These are phyloP conservation scores for Dioctria rufipes DNA, from an alignment of 2,888 invertebrate species.

Conservation along the genomic window DNA sequence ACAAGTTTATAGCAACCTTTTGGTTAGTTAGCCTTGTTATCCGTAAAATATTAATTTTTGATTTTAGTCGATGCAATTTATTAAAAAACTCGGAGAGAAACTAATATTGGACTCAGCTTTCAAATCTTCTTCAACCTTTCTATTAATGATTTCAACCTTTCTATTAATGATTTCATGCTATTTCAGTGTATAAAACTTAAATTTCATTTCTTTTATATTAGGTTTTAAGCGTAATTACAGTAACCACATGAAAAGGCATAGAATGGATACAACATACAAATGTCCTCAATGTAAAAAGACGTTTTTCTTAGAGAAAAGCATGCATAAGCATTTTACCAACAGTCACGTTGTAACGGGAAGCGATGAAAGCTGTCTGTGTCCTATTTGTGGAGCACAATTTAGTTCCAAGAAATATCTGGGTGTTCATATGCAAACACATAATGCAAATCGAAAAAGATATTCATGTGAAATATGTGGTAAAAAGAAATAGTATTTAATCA, in stretches of 20 bases:
- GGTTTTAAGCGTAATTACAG: slow-evolving; percentile 37
- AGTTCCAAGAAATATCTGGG: slow-evolving; percentile 15
- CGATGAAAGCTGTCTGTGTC: slow-evolving; percentile 7
- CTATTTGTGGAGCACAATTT: neutral
- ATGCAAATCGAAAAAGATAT: slow-evolving; percentile 21
- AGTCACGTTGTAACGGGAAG: neutral
- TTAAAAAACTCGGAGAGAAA: too few species aligned
- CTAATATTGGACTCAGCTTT: too few species aligned
- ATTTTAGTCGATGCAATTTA: too few species aligned
- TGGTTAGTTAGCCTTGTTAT: too few species aligned
- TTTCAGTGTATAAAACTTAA: too few species aligned
- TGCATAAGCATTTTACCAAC: slow-evolving; percentile 19
- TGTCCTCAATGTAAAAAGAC: slow-evolving; percentile 26
- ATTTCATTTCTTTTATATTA: neutral
- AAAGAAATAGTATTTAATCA: too few species aligned
- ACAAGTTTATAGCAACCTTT: too few species aligned
- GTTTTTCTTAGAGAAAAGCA: slow-evolving; percentile 10
- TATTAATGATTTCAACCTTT: too few species aligned
- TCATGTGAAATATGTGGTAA: slow-evolving; percentile 30
- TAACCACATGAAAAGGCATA: slow-evolving; percentile 20
- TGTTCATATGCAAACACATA: neutral
- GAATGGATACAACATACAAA: neutral
- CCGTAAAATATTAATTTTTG: too few species aligned
- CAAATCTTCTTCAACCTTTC: too few species aligned
- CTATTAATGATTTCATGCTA: too few species aligned